Percentiles rank a stretch among this genome's conserved stretches.
These are phyloP conservation scores for Heliothis peltigera DNA, from an alignment of 2,888 invertebrate genomes.

Conservation along the genomic window DNA sequence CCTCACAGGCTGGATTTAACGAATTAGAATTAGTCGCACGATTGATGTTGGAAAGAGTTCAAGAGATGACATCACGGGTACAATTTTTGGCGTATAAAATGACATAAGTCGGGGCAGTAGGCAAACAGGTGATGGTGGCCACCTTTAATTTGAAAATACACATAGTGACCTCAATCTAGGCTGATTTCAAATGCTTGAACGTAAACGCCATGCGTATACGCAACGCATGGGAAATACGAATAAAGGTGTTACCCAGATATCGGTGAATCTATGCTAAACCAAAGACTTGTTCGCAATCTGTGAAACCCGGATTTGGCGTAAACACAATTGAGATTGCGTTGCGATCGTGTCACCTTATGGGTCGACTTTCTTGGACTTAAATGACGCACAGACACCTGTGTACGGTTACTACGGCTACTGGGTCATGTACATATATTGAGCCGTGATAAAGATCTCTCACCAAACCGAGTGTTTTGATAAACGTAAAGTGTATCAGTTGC, in stretches of 20 bases:
- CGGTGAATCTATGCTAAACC: conserved; percentile 37
- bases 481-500: conserved; percentile 40
- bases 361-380: conserved; percentile 58
- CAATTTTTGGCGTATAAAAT: conserved; percentile 6
- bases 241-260: conserved; percentile 46
- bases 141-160: conserved; percentile 41
- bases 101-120: conserved; percentile 9
- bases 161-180: conserved; percentile 47
- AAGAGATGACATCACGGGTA: conserved; percentile 22
- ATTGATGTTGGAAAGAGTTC: conserved; percentile 27
- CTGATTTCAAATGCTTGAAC: conserved; percentile 57
- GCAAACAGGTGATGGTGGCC: neutral
- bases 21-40: conserved; percentile 26
- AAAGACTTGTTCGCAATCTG: conserved; percentile 40
- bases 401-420: conserved; percentile 23
- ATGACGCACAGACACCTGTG: conserved; percentile 58
- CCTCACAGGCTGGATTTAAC: conserved; percentile 32
- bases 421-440: conserved; percentile 29
- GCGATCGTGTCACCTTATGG: conserved; percentile 53
- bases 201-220: conserved; percentile 51
- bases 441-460: conserved; percentile 31
- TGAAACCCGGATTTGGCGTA: conserved; percentile 57
- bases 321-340: conserved; percentile 46
- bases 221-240: conserved; percentile 61
- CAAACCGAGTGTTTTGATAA: conserved; percentile 31